A percentile compares a stretch with the other conserved stretches of the same genome.
These are phyloP conservation scores for Thinocorus orbignyianus DNA, from an alignment of 2,113 vertebrate genomes.

Conservation along the genomic window DNA sequence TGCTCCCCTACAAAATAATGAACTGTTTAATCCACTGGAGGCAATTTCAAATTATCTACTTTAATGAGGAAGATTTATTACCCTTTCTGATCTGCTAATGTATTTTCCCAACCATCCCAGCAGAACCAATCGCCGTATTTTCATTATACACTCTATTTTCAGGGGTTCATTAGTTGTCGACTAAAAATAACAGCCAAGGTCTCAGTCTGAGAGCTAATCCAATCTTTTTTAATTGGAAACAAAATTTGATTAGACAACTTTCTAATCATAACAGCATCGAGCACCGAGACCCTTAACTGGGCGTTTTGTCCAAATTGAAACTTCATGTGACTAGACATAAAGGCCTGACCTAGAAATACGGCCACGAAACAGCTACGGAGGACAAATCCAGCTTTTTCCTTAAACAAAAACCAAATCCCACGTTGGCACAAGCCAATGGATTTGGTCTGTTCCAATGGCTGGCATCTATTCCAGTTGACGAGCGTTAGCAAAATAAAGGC, in stretches of 20 bases:
- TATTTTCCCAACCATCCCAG: conserved; percentile 51
- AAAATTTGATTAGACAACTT: conserved; percentile 63
- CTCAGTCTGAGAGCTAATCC: conserved; percentile 52
- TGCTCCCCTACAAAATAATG: conserved; percentile 58
- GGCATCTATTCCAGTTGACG: background rate
- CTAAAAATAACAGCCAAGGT: conserved; percentile 53
- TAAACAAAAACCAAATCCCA: background rate
- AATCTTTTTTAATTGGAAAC: conserved; percentile 54
- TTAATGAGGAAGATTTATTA: conserved; percentile 71
- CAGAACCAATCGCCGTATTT: conserved; percentile 51
- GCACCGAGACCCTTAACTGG: background rate
- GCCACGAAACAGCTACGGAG: background rate
- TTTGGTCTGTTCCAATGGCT: background rate
- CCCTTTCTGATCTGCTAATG: conserved; percentile 64
- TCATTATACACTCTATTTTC: conserved; percentile 60
- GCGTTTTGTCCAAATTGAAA: conserved; percentile 29
- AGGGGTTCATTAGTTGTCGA: conserved; percentile 55
- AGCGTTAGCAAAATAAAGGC: background rate
- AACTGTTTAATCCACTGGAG: conserved; percentile 71
- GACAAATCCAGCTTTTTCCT: background rate
- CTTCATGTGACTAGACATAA: conserved; percentile 2
- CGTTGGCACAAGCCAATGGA: background rate
- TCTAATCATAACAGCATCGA: conserved; percentile 41
- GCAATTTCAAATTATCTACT: conserved; percentile 67
- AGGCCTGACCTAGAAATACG: conserved; percentile 50